These are phyloP conservation scores for Epinephelus lanceolatus DNA, from an alignment of 2,113 vertebrate species.

Conservation along the genomic window DNA sequence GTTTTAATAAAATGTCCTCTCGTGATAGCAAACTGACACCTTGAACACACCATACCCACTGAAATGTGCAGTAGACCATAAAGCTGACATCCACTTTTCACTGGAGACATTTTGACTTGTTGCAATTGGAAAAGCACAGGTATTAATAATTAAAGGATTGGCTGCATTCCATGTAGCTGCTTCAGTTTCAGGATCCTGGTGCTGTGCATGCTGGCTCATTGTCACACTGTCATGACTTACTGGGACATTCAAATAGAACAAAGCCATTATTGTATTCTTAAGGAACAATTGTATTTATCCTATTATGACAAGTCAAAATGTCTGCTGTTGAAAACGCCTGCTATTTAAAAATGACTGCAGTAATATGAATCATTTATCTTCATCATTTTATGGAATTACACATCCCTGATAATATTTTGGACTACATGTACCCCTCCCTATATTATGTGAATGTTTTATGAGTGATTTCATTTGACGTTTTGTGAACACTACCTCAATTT, in stretches of 20 bases:
- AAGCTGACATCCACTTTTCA: not conserved
- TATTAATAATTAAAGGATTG: conserved; percentile 36
- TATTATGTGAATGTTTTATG: conserved; percentile 6
- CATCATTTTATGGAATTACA: not conserved
- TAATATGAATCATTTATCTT: conserved; percentile 5
- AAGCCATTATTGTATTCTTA: not conserved
- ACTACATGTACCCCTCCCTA: not conserved
- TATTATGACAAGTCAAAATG: not conserved
- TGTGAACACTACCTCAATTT: conserved; percentile 51
- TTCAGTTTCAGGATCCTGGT: conserved; percentile 26
- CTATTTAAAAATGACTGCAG: not conserved
- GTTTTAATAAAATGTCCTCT: not conserved
- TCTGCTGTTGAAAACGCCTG: not conserved
- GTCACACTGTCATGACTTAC: not conserved
- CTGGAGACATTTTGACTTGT: not conserved
- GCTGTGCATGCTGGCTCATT: not conserved
- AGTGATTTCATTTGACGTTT: not conserved
- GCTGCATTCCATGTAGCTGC: conserved; percentile 6
- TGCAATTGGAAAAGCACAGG: not conserved
- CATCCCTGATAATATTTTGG: not conserved
- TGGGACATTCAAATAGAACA: conserved; percentile 3
- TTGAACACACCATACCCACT: not conserved
- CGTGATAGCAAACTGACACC: not conserved
- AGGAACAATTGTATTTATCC: not conserved
- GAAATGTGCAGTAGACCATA: not conserved